These are phyloP conservation scores for Petromus typicus DNA, from an alignment of 2,113 vertebrate species.

Conservation along the genomic window DNA sequence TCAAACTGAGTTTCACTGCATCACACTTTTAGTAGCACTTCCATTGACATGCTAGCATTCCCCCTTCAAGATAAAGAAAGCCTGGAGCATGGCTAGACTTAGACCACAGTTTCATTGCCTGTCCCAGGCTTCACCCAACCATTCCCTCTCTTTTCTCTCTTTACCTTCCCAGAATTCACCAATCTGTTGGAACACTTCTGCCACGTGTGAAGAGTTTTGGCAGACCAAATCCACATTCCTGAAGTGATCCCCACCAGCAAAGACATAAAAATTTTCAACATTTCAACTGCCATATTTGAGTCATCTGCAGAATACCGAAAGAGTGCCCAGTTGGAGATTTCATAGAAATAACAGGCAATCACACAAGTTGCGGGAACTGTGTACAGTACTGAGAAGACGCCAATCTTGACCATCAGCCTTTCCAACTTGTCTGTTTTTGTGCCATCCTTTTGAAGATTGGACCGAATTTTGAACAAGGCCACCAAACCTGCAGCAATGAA, in stretches of 20 bases:
- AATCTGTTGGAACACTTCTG: constrained; percentile 95
- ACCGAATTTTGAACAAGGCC: constrained; percentile 98
- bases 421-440: constrained; percentile 99
- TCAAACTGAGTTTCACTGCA: constrained; percentile 62
- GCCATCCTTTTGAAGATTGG: constrained; percentile 98
- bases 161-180: constrained; percentile 92
- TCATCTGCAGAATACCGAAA: constrained; percentile 93
- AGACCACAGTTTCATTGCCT: constrained; percentile 97
- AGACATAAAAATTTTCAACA: constrained; percentile 99
- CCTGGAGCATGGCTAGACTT: constrained; percentile 61
- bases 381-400: constrained; percentile 99
- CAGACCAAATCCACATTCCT: constrained; percentile 99
- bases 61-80: constrained; percentile 14
- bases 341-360: constrained; percentile 98
- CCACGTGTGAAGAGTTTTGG: constrained; percentile 99
- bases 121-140: constrained; percentile 96
- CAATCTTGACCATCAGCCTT: constrained; percentile 98
- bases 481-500: constrained; percentile 98
- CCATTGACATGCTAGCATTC: constrained; percentile 13
- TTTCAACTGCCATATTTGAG: constrained; percentile 97
- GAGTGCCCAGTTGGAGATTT: constrained; percentile 96
- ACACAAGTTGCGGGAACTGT: constrained; percentile 98
- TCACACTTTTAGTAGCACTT: constrained; percentile 34
- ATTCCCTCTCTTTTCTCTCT: constrained; percentile 91
- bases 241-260: constrained; percentile 98